Base-by-base conservation (phyloP, 2,113 vertebrate species). In the Caretta caretta region DNA sequence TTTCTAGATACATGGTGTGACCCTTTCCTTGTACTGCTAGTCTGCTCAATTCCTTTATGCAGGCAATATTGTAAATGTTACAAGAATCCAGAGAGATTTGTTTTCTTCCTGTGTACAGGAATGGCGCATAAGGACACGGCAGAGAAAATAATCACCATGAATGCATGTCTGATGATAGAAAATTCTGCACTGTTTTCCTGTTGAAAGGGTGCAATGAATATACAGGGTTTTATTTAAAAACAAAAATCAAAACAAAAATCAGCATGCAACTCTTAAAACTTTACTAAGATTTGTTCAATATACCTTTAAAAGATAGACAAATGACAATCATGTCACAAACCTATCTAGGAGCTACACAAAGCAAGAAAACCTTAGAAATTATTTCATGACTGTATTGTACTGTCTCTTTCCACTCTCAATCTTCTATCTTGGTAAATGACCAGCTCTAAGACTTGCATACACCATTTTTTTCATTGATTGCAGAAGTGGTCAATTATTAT, bases 1-100 rank as follows among this genome's bases (percentile, higher is more conserved):
- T 42, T 42, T 42, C 38, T 24, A 57, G 6, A 14, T 5, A 48
- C 24, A 22, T 38, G 56, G 17, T 46, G 2, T 5, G 25, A 82
- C 22, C 9, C 35, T 42, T n/a, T 87, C 62, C 10, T 78, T 35
- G n/a, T 88, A n/a, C 83, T 81, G 72, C 42, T 14, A 19, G 62
- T 56, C 83, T 95, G 76, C 35, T 97, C 93, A 1, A 1, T 19
- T 78, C 46, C 76, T 93, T 82, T 90, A 16, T 59, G 86, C 51
- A 57, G 65, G 56, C 19, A 76, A 31, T 59, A 29, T 35, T 91
- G 48, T 90, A 50, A 90, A 78, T 84, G 86, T 90, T 93, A 82
- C 62, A 27, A 92, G 69, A 22, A 83, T 79, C 48, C 78, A 46
- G 48, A 83, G 88, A 87, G 56, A 93, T 79, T 46, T 69, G 87